Base-by-base conservation (phyloP, 1,140 invertebrate species). In the Drosophila tani region DNA sequence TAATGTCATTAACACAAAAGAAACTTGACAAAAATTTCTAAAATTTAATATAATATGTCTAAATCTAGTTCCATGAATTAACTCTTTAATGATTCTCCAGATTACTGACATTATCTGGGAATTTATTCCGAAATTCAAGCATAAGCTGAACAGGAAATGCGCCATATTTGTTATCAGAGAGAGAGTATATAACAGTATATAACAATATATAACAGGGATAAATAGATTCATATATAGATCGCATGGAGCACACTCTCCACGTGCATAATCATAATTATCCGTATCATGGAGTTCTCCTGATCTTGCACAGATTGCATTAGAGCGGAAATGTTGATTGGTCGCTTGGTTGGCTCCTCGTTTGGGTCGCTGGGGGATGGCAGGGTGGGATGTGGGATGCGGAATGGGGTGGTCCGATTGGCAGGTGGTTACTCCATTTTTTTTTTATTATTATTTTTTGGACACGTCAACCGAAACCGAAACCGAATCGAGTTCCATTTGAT, bases 401-500 rank as follows among this genome's bases (percentile, higher is more conserved):
- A 17, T 17, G 45, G 58, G 59, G 27, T 27, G 49, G 29, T 41
- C 38, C 35, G 40, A 17, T 27, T 32, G 46, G 40, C 46, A 58
- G 55, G 35, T 19, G 45, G 40, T 32, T 43, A 29, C 50, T 53
- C 27, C 45, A 65, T 43, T 46, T 49, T 43, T 50, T 69, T 11
- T n/a, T 59, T 40, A 6, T 29, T 47, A 29, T 57, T 51, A 19
- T 19, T 66, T 63, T 76, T 75, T 55, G 70, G 79, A 76, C 82
- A 86, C 82, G 82, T 86, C 82, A 86, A 83, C 58, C n/a, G 70
- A 73, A 73, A 73, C 69, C 69, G 51, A 73, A 73, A 70, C 41
- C 56, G 58, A 69, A 66, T 63, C 71, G 71, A 80, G 67, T 78
- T 75, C 63, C 66, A 80, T 83, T 86, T 86, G 70, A 84, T 75